A percentile compares a stretch with the other conserved stretches of the same genome.
Conservation (phyloP, 2,113 vertebrate genomes). For the Dryoscopus gambensis region DNA sequence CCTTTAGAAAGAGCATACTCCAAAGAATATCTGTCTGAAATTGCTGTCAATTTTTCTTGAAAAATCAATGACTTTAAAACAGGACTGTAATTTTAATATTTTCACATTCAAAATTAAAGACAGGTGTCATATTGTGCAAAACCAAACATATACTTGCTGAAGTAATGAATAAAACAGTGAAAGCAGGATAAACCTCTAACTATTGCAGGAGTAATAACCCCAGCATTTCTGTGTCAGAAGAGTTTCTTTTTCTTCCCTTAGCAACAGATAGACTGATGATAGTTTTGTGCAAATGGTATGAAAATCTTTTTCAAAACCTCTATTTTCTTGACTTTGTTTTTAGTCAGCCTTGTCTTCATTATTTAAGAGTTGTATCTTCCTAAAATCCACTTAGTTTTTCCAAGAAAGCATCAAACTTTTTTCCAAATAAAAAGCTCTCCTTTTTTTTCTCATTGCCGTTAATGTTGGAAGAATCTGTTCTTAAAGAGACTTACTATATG, state of each 20-base stretch:
- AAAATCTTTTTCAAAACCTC: not conserved
- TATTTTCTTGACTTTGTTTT: not conserved
- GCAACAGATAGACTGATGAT: not conserved
- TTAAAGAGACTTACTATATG: rapidly evolving
- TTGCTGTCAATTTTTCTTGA: not conserved
- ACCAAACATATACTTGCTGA: not conserved
- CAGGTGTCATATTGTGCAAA: not conserved
- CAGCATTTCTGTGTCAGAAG: not conserved
- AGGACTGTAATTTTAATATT: not conserved
- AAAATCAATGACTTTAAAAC: not conserved
- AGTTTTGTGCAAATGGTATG: not conserved
- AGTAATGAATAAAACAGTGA: not conserved
- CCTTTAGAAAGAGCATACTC: not conserved
- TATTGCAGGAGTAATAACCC: not conserved
- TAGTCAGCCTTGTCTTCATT: not conserved
- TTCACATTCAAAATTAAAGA: not conserved
- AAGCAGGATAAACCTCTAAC: not conserved
- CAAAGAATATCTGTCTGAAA: not conserved
- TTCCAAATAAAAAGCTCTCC: not conserved
- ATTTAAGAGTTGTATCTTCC: not conserved
- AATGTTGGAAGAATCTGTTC: not conserved
- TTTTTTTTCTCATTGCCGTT: not conserved
- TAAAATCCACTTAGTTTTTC: not conserved
- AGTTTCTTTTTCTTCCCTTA: not conserved
- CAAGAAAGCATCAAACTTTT: not conserved